Conservation (phyloP, 2,888 invertebrate genomes). For the Philereme transversata region DNA sequence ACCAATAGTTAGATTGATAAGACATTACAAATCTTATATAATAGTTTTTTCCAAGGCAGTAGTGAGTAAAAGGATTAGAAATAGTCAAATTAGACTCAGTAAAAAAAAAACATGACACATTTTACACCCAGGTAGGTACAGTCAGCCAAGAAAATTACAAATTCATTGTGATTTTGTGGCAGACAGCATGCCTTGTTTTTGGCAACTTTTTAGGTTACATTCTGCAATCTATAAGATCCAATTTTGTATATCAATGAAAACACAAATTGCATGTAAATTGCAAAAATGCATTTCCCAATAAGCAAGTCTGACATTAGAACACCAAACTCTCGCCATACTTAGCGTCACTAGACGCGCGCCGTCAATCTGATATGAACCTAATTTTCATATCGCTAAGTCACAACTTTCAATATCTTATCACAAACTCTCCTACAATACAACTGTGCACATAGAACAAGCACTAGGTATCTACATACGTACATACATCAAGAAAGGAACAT, state of each 20-base stretch:
- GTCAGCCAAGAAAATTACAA: constrained; percentile 14
- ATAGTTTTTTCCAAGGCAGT: too few relatives aligned
- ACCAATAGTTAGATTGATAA: not conserved
- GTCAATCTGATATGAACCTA: constrained; percentile 58
- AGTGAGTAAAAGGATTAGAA: too few relatives aligned
- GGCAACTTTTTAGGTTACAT: not conserved
- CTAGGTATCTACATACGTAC: constrained; percentile 53
- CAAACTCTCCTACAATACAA: constrained; percentile 62
- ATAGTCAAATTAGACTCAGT: not conserved
- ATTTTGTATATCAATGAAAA: not conserved
- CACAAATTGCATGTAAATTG: not conserved
- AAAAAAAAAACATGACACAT: not conserved
- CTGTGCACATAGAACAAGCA: constrained; percentile 58
- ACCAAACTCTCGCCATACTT: constrained; percentile 49
- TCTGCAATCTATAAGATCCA: not conserved
- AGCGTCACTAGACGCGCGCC: constrained; percentile 51
- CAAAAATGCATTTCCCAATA: constrained; percentile 49
- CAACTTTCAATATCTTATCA: constrained; percentile 51
- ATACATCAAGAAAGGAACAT: constrained; percentile 39
- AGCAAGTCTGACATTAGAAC: constrained; percentile 45
- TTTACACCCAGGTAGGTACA: constrained; percentile 4
- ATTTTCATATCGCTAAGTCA: constrained; percentile 45
- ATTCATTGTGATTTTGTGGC: not conserved
- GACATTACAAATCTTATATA: not conserved
- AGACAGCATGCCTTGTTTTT: not conserved